Evolutionary conservation across 2,113 vertebrate genomes (phyloP).

Genomic region (Peromyscus californicus): DNA sequence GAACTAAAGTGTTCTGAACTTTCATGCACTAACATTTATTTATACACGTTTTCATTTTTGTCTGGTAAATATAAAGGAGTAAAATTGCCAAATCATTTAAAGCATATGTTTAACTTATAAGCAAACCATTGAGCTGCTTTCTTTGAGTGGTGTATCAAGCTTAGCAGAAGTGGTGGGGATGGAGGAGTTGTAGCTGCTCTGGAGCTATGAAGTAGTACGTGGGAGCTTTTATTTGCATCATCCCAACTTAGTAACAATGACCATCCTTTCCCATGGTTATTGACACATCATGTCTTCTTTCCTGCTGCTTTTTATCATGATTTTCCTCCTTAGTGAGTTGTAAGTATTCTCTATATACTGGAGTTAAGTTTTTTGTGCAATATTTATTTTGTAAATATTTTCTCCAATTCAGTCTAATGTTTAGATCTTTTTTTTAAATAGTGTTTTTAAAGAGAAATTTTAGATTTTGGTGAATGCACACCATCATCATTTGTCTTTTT

Average conservation of each 20-base stretch:
- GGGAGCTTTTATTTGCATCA: background rate
- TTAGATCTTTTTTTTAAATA: background rate
- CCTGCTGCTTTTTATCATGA: background rate
- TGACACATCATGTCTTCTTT: background rate
- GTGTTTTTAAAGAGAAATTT: background rate
- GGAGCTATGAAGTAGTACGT: background rate
- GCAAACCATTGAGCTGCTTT: background rate
- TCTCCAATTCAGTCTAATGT: background rate
- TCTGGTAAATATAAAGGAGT: background rate
- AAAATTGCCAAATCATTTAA: background rate
- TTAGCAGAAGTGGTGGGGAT: background rate
- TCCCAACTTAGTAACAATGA: background rate
- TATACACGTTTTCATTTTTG: background rate
- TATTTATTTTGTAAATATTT: slow-evolving; percentile 17
- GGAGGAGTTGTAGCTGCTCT: background rate
- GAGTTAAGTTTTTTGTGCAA: background rate
- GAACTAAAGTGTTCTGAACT: background rate
- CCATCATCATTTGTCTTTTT: background rate
- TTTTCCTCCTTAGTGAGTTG: background rate
- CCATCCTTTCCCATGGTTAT: background rate
- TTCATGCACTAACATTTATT: background rate
- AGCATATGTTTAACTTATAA: background rate
- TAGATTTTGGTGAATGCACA: background rate
- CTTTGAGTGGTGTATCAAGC: background rate
- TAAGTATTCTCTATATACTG: background rate